These are phyloP conservation scores for Calypte anna DNA, from an alignment of 2,113 vertebrate species.

Conservation along the genomic window DNA sequence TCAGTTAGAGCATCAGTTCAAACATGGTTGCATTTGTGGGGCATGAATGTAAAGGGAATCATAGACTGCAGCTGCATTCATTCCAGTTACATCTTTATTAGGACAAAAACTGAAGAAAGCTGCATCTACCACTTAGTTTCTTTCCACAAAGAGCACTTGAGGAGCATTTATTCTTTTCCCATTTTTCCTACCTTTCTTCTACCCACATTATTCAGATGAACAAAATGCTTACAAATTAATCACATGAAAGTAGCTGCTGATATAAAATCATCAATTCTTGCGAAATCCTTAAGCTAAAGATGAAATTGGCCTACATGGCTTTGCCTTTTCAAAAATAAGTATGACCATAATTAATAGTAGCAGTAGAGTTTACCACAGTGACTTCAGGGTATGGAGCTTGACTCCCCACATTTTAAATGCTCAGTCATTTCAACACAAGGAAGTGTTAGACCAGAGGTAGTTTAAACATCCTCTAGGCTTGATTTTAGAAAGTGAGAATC, in stretches of 20 bases:
- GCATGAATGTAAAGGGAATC: neutral
- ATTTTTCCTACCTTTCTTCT: neutral
- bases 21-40: neutral
- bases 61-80: neutral
- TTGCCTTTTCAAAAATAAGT: neutral
- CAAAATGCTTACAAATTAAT: neutral
- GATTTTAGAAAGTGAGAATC: neutral
- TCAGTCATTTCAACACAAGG: neutral
- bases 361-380: neutral
- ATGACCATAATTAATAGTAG: neutral
- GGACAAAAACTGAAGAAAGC: neutral
- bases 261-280: neutral
- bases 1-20: neutral
- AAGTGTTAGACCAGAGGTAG: neutral
- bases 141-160: neutral
- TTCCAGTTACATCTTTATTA: neutral
- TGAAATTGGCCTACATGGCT: neutral
- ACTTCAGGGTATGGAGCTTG: neutral
- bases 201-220: neutral
- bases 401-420: neutral
- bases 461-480: neutral
- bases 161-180: neutral
- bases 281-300: neutral
- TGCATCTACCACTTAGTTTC: neutral
- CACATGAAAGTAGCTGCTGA: neutral